These are phyloP conservation scores for Dallia pectoralis DNA, from an alignment of 2,797 vertebrate genomes.

Conservation along the genomic window DNA sequence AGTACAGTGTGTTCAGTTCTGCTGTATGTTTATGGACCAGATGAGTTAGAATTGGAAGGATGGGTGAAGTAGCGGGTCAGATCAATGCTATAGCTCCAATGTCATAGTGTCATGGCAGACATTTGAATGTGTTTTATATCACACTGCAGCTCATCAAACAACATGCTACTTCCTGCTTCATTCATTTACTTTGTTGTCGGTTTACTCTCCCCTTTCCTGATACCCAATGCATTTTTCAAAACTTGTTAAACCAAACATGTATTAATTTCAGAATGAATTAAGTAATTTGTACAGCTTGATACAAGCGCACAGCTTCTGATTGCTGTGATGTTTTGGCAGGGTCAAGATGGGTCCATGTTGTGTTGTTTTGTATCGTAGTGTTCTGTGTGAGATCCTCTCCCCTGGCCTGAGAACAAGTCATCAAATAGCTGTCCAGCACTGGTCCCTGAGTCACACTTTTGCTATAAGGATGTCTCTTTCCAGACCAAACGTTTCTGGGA, in stretches of 20 bases:
- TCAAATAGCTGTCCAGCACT: conserved; percentile 39
- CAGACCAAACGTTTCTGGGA: too few species aligned
- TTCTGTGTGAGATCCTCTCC: conserved; percentile 16
- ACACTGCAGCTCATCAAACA: conserved; percentile 11
- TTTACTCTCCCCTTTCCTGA: conserved; percentile 3
- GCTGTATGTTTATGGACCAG: conserved; percentile 5
- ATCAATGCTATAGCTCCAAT: conserved; percentile 47
- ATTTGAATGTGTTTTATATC: conserved; percentile 24
- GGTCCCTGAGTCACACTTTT: conserved; percentile 60
- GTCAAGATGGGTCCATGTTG: not conserved
- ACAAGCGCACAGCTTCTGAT: conserved; percentile 25
- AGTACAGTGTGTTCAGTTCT: not conserved
- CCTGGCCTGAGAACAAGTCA: conserved; percentile 49
- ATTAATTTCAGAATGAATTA: conserved; percentile 16
- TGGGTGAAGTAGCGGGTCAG: conserved; percentile 39
- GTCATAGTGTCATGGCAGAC: conserved; percentile 59
- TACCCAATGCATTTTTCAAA: conserved; percentile 35
- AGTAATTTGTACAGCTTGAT: conserved; percentile 43
- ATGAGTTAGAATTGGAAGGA: conserved; percentile 17
- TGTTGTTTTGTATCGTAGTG: conserved; percentile 1
- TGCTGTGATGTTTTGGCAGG: conserved; percentile 33
- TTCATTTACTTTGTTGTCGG: conserved; percentile 50
- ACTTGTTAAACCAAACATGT: conserved; percentile 38
- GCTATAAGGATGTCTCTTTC: not conserved
- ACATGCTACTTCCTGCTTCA: conserved; percentile 42